These are phyloP conservation scores for Lipophrys pholis DNA, from an alignment of 2,113 vertebrate genomes.

Conservation along the genomic window DNA sequence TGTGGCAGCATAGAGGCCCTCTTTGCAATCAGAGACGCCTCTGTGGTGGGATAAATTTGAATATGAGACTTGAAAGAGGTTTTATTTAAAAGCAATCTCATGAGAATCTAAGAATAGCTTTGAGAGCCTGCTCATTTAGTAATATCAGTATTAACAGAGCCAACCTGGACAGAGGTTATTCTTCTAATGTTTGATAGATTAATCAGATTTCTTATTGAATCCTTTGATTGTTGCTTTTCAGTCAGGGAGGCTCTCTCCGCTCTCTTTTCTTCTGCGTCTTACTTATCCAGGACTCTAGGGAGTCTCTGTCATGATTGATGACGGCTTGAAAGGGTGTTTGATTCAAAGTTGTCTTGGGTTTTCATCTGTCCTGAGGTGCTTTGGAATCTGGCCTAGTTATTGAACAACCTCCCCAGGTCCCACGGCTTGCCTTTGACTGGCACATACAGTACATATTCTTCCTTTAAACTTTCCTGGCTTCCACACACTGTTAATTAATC, in stretches of 20 bases:
- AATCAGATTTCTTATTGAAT: conserved; percentile 31
- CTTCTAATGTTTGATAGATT: conserved; percentile 37
- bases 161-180: conserved; percentile 39
- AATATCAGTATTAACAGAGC: conserved; percentile 34
- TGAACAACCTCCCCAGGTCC: conserved; percentile 64
- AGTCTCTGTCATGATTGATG: conserved; percentile 72
- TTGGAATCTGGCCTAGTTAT: conserved; percentile 77
- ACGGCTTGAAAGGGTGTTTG: conserved; percentile 74
- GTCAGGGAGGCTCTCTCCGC: conserved; percentile 27
- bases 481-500: conserved; percentile 71
- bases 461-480: conserved; percentile 63
- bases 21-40: conserved; percentile 55
- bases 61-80: conserved; percentile 61
- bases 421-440: conserved; percentile 49
- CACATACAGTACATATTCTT: conserved; percentile 60
- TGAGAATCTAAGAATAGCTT: conserved; percentile 54
- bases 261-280: conserved; percentile 48
- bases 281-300: conserved; percentile 60
- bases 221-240: conserved; percentile 54
- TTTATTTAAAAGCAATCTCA: conserved; percentile 57
- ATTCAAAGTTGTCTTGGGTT: conserved; percentile 74
- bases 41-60: conserved; percentile 54
- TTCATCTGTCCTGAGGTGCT: conserved; percentile 71
- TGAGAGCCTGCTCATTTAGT: conserved; percentile 38
- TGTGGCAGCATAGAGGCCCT: conserved; percentile 18